phyloP scores from a whole-genome alignment of 2,113 vertebrate genomes.

The Myodes glareolus region DNA sequence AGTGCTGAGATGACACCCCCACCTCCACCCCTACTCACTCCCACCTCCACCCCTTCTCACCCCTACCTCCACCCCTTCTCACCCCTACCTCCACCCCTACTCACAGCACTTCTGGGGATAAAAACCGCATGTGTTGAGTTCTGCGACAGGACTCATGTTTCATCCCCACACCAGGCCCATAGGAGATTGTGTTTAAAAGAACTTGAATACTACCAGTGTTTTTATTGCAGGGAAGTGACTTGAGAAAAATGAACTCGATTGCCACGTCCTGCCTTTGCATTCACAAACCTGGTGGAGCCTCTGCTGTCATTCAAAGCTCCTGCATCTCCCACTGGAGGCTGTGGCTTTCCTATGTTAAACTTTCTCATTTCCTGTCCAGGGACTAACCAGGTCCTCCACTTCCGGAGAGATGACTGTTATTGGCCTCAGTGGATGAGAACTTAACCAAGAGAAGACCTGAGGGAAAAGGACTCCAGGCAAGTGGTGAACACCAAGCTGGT shows the following conservation, averaged over 20 bases:
- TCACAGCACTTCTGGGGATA: too few species aligned
- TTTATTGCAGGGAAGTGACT: background rate
- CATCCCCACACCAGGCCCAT: background rate
- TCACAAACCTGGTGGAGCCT: background rate
- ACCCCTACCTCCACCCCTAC: background rate
- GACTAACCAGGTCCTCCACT: background rate
- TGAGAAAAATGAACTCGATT: background rate
- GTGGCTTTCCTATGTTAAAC: background rate
- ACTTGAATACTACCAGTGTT: background rate
- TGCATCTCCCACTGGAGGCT: background rate
- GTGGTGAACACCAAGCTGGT: background rate
- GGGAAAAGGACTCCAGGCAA: background rate
- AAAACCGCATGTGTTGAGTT: fast-evolving
- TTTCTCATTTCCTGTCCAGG: background rate
- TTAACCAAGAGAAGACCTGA: background rate
- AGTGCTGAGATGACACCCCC: background rate
- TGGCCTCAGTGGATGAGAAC: background rate
- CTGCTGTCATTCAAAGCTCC: background rate
- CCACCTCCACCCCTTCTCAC: background rate
- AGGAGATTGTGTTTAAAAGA: background rate
- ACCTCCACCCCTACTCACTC: background rate
- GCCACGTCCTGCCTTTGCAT: background rate
- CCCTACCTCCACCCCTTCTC: background rate
- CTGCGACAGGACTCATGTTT: background rate
- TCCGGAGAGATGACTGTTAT: background rate